Evolutionary conservation across 2,113 vertebrate species (phyloP).

Genomic region (Daboia siamensis): DNA sequence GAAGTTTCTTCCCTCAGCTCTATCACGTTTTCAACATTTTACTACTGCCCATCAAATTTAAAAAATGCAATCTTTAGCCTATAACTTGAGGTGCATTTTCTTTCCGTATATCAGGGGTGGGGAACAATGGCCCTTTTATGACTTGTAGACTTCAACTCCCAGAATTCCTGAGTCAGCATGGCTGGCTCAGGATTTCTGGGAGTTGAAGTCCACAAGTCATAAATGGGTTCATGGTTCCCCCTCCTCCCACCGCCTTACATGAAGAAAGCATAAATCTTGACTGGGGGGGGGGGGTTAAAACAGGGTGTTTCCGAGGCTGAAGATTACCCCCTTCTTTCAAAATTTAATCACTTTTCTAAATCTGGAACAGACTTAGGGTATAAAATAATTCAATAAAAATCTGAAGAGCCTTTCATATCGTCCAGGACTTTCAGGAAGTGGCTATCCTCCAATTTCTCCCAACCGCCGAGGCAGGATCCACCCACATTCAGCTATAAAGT

Average conservation of each 20-base stretch:
- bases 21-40: neutral
- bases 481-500: constrained; percentile 48
- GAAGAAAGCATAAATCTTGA: constrained; percentile 47
- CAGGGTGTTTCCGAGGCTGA: neutral
- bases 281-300: neutral
- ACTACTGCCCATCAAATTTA: neutral
- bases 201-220: neutral
- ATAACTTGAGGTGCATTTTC: neutral
- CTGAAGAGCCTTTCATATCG: constrained; percentile 3
- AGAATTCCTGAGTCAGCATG: neutral
- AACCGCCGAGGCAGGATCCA: constrained; percentile 40
- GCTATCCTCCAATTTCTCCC: constrained; percentile 29
- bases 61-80: constrained; percentile 4
- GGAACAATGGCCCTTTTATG: neutral
- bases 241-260: neutral
- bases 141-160: neutral
- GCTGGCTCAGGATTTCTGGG: neutral
- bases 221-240: neutral
- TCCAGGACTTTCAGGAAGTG: constrained; percentile 47
- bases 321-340: neutral
- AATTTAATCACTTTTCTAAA: neutral
- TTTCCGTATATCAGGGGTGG: neutral
- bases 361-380: neutral
- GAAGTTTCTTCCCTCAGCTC: neutral
- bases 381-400: neutral